phyloP scores from a whole-genome alignment of 2,888 invertebrate species.

The Xylocampa areola region DNA sequence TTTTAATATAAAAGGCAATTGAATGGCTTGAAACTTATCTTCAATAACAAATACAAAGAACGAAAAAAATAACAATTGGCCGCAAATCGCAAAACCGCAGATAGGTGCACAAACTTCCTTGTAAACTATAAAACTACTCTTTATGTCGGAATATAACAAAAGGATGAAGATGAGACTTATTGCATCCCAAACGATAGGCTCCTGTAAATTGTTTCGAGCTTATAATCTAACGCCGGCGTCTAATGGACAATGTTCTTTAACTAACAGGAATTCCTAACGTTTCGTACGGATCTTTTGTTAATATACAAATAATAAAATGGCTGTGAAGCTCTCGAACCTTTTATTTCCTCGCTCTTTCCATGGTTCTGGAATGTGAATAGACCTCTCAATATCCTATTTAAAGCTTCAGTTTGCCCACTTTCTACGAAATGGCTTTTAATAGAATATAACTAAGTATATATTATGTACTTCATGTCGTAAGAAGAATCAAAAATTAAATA shows the following conservation, averaged over 20 bases:
- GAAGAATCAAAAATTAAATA: constrained; percentile 20
- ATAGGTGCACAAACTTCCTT: constrained; percentile 18
- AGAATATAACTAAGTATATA: constrained; percentile 30
- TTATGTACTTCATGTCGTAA: constrained; percentile 33
- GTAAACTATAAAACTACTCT: constrained; percentile 25
- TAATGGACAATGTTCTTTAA: constrained; percentile 70
- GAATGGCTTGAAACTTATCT: too few species aligned
- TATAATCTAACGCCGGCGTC: constrained; percentile 80
- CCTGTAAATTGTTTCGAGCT: constrained; percentile 48
- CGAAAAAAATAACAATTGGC: not conserved
- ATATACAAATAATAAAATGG: constrained; percentile 78
- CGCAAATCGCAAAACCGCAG: constrained; percentile 25
- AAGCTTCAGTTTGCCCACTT: constrained; percentile 69
- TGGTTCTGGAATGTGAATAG: constrained; percentile 70
- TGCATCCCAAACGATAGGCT: constrained; percentile 38
- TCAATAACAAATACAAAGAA: not conserved
- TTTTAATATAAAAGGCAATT: too few species aligned
- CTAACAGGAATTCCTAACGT: constrained; percentile 61
- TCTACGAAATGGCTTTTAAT: constrained; percentile 66
- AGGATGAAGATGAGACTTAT: constrained; percentile 37
- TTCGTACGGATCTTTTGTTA: constrained; percentile 74
- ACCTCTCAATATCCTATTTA: constrained; percentile 77
- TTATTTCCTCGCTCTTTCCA: constrained; percentile 80
- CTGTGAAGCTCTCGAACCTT: constrained; percentile 78
- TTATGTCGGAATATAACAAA: constrained; percentile 37